Evolutionary conservation across 2,888 invertebrate genomes (phyloP).

Genomic region (Hyppa rectilinea): DNA sequence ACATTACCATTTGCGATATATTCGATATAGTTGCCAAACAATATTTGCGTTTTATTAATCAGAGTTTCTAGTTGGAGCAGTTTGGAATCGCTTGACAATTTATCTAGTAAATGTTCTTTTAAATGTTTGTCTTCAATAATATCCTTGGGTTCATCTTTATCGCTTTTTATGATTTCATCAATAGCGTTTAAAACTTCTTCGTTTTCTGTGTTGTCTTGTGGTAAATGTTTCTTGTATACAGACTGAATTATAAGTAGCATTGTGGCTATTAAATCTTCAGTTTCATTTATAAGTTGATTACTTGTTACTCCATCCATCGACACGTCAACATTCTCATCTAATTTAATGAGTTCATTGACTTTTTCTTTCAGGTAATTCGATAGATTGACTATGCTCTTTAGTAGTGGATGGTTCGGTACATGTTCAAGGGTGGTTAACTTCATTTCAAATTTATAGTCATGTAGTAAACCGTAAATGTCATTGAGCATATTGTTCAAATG

Average conservation of each 20-base stretch:
- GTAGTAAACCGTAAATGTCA: slow-evolving; percentile 75
- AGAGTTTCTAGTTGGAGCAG: slow-evolving; percentile 90
- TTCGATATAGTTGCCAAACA: slow-evolving; percentile 85
- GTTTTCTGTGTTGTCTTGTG: slow-evolving; percentile 71
- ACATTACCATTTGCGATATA: slow-evolving; percentile 75
- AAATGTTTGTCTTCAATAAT: slow-evolving; percentile 92
- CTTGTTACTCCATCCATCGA: slow-evolving; percentile 72
- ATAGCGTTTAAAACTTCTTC: slow-evolving; percentile 81
- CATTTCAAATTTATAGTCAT: slow-evolving; percentile 78
- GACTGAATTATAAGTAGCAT: slow-evolving; percentile 81
- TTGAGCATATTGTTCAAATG: slow-evolving; percentile 75
- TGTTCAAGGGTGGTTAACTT: slow-evolving; percentile 69
- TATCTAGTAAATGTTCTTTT: slow-evolving; percentile 92
- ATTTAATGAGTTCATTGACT: slow-evolving; percentile 69
- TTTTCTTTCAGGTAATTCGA: slow-evolving; percentile 75
- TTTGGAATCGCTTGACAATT: slow-evolving; percentile 91
- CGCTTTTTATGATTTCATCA: slow-evolving; percentile 81
- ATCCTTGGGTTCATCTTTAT: slow-evolving; percentile 86
- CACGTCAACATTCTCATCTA: slow-evolving; percentile 72
- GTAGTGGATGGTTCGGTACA: slow-evolving; percentile 78
- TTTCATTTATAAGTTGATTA: slow-evolving; percentile 70
- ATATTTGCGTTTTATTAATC: slow-evolving; percentile 80
- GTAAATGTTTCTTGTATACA: slow-evolving; percentile 85
- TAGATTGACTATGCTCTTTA: slow-evolving; percentile 77
- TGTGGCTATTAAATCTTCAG: slow-evolving; percentile 83